Conservation (phyloP, 2,888 invertebrate species). For the Mallateleia sp. region DNA sequence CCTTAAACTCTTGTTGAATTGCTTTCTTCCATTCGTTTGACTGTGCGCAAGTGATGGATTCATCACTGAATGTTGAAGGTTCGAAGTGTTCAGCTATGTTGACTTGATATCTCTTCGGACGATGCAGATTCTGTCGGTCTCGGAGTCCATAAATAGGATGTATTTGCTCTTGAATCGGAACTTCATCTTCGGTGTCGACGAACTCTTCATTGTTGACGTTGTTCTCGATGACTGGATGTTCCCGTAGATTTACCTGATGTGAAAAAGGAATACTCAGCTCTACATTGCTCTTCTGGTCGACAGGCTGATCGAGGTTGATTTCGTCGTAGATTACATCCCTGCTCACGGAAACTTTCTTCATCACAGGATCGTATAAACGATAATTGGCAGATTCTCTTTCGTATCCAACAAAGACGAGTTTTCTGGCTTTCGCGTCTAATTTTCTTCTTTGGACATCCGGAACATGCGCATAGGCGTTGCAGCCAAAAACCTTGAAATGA, state of each 20-base stretch:
- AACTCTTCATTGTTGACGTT: background rate
- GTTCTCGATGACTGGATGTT: background rate
- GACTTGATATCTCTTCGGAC: slow-evolving; percentile 5
- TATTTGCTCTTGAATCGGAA: background rate
- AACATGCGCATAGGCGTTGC: background rate
- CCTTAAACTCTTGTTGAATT: slow-evolving; percentile 16
- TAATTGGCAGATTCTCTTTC: background rate
- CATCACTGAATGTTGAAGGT: slow-evolving; percentile 15
- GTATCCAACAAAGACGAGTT: background rate
- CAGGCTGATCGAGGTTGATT: background rate
- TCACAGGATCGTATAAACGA: background rate
- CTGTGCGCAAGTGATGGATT: background rate
- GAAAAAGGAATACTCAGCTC: background rate
- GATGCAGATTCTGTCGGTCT: background rate
- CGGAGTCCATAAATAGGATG: background rate
- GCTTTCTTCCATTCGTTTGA: slow-evolving; percentile 12
- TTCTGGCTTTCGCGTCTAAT: background rate
- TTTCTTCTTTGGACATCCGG: background rate
- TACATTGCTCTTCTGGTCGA: background rate
- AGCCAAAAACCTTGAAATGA: slow-evolving; percentile 31
- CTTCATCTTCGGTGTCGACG: slow-evolving; percentile 4
- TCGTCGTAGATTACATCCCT: background rate
- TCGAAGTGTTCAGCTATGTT: slow-evolving; percentile 10
- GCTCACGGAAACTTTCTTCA: background rate
- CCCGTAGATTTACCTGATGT: background rate